Percentiles rank a stretch among this genome's conserved stretches.
Evolutionary conservation across 1,140 invertebrate species (phyloP).

Genomic region (Sitodiplosis mosellana): DNA sequence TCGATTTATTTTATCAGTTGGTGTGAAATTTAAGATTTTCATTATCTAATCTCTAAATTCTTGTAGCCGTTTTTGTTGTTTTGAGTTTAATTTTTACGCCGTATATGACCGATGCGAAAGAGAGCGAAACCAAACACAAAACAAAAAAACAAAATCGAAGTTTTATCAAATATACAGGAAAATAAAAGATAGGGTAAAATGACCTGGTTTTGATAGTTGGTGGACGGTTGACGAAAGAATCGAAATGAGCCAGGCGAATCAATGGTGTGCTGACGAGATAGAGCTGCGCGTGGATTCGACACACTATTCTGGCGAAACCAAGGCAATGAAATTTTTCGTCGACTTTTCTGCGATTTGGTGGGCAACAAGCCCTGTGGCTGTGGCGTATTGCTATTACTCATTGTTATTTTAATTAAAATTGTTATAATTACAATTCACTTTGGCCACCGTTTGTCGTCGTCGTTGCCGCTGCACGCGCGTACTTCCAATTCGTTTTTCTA

Average conservation of each 20-base stretch:
- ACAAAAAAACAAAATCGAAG: too few species aligned
- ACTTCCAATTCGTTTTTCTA: too few species aligned
- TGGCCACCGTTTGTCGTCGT: too few species aligned
- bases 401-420: too few species aligned
- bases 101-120: background rate
- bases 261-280: conserved; percentile 72
- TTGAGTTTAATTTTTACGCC: too few species aligned
- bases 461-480: too few species aligned
- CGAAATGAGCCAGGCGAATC: conserved; percentile 68
- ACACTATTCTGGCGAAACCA: conserved; percentile 71
- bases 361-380: conserved; percentile 6
- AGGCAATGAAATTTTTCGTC: conserved; percentile 69
- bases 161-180: background rate
- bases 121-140: background rate
- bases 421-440: too few species aligned
- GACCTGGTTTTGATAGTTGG: conserved; percentile 25
- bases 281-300: conserved; percentile 41
- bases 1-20: too few species aligned
- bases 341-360: conserved; percentile 40
- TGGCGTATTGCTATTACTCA: too few species aligned
- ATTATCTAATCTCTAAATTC: too few species aligned
- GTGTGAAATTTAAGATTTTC: too few species aligned
- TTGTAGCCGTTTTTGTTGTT: too few species aligned
- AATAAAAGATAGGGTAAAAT: background rate
- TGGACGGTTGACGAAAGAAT: conserved; percentile 21